phyloP scores from a whole-genome alignment of 2,888 invertebrate genomes.

The Melolontha melolontha region DNA sequence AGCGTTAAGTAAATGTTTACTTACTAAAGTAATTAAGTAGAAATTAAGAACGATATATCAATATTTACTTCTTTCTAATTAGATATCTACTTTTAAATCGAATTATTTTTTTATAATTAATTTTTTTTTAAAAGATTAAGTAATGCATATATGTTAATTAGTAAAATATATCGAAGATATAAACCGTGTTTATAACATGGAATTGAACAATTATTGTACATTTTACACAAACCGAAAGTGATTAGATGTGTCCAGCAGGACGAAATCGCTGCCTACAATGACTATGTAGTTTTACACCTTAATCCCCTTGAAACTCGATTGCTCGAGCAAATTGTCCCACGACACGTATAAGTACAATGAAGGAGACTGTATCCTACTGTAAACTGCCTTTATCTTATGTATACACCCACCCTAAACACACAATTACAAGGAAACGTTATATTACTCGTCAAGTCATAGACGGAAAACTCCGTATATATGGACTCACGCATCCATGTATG shows the following conservation, averaged over 20 bases:
- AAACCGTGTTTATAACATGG: too few relatives aligned
- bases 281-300: conserved; percentile 60
- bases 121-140: too few relatives aligned
- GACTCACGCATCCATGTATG: conserved; percentile 1
- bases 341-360: conserved; percentile 61
- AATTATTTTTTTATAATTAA: too few relatives aligned
- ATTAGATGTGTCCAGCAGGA: conserved; percentile 49
- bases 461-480: conserved; percentile 6
- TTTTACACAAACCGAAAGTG: conserved; percentile 43
- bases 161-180: too few relatives aligned
- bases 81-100: too few relatives aligned
- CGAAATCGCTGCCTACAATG: conserved; percentile 48
- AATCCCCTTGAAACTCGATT: conserved; percentile 57
- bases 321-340: conserved; percentile 61
- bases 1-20: too few relatives aligned
- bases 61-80: too few relatives aligned
- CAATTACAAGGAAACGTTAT: conserved; percentile 47
- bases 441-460: conserved; percentile 43
- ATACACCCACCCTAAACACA: conserved; percentile 48
- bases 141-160: too few relatives aligned
- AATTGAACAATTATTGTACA: conserved; percentile 10
- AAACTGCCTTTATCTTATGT: conserved; percentile 55
- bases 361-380: conserved; percentile 53
- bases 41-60: too few relatives aligned
- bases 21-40: too few relatives aligned